phyloP scores from a whole-genome alignment of 1,140 invertebrate species.

The Atta texana region DNA sequence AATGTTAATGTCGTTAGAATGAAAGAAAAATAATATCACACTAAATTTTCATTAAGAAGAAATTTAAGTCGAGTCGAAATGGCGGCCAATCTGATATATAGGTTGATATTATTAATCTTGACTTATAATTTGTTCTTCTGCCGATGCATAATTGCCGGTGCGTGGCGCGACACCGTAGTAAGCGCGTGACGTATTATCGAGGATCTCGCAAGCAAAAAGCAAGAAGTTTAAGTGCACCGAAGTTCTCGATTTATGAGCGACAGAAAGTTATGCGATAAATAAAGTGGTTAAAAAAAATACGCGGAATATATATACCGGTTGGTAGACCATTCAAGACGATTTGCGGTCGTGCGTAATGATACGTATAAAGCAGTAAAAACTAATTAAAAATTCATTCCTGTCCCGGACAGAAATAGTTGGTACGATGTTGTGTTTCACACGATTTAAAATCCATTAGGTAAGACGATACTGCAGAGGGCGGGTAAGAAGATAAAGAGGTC shows the following conservation, averaged over 20 bases:
- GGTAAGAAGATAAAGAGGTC: slow-evolving; percentile 17
- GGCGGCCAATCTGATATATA: background rate
- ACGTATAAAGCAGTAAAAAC: background rate
- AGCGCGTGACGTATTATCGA: slow-evolving; percentile 27
- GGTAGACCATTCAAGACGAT: slow-evolving; percentile 27
- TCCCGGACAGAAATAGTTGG: slow-evolving; percentile 1
- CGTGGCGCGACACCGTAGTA: background rate
- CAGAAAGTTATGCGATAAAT: slow-evolving; percentile 58
- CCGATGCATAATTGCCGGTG: slow-evolving; percentile 30
- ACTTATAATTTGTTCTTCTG: slow-evolving; percentile 37
- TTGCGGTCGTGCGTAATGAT: background rate
- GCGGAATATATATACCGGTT: background rate
- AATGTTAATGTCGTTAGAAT: background rate
- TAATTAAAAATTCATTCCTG: slow-evolving; percentile 18
- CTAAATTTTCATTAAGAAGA: slow-evolving; percentile 14
- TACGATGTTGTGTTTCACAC: slow-evolving; percentile 30
- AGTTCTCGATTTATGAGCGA: slow-evolving; percentile 56
- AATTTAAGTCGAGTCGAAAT: background rate
- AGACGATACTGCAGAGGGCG: slow-evolving; percentile 33
- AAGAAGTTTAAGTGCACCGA: slow-evolving; percentile 32
- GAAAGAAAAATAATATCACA: slow-evolving; percentile 20
- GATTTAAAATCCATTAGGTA: slow-evolving; percentile 47
- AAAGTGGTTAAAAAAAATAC: slow-evolving; percentile 12
- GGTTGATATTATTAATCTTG: background rate
- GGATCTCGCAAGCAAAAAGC: slow-evolving; percentile 28